Evolutionary conservation across 2,113 vertebrate genomes (phyloP), one percentile per base, ranked within the genome.

Genomic region (Gadus chalcogrammus): DNA sequence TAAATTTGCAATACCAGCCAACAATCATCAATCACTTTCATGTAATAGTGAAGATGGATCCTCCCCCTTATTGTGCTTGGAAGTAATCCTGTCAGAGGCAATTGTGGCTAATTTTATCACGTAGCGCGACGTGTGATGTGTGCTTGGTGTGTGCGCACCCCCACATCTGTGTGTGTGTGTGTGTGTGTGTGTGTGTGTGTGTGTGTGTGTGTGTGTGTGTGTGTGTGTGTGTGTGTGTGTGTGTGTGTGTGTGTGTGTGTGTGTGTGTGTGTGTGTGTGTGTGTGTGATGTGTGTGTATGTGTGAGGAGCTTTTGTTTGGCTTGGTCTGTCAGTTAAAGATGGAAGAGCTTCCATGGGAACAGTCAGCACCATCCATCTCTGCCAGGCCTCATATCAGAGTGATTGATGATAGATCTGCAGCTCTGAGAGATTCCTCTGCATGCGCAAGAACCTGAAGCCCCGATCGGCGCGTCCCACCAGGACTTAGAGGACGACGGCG

Each of bases 341-440:
- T 87, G 83, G 83, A 74, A 84, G 80, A 74, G 77, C 79, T 84
- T 90, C 85, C 73, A 84, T 89, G 75, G 79, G 70, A 82, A 79
- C 79, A 83, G 73, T 78, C 71, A 73, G 64, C 68, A 70, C 79
- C 78, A 87, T 85, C 77, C 84, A 86, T 90, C 78, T 71, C 65
- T 75, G 72, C 78, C 74, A 73, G 84, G 84, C 85, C 81, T 83
- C 76, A 78, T 81, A 86, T 78, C 70, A 72, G 81, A 82, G 72
- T 88, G 89, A 90, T 85, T 85, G 84, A 81, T 84, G 78, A 88
- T 78, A 81, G 77, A 76, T 86, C 84, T 77, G 74, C 64, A 76
- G 67, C 77, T 84, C 72, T 67, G 79, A 78, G 79, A 72, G 42
- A 48, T 13, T 80, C 69, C 71, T 78, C 73, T 65, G 68, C 79